Evolutionary conservation across 2,888 invertebrate species (phyloP), one percentile per base, ranked within the genome.

Genomic region (Uropetala carovei): DNA sequence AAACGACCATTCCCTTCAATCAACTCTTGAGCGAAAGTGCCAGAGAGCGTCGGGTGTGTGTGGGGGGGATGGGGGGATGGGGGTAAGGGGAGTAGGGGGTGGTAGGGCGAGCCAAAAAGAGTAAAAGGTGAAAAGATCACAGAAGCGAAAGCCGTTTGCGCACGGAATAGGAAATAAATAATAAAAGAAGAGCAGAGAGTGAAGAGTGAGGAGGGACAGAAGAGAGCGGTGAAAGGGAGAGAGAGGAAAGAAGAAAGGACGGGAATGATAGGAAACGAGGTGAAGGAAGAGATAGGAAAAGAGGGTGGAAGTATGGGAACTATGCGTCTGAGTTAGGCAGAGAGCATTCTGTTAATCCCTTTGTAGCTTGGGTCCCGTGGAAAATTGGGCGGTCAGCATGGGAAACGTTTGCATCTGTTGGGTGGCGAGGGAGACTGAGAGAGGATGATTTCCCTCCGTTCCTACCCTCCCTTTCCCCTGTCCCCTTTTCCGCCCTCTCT

Each of bases 351-450:
- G 89, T 64, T 89, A 89, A 89, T 89, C 89, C 89, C 56, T 64
- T 56, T 60, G 60, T 89, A 64, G 89, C 30, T 30, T 60, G 64
- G 89, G 43, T 43, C 64, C 89, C 68, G 89, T 89, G 68, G 89
- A 89, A 89, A 89, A 89, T 89, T 89, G 89, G 89, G 89, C 64
- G 89, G 89, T 68, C 89, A 89, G 43, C 64, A 89, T 89, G 89
- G 89, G 89, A 89, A 68, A 60, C 89, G 64, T 89, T 89, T 68
- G 89, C 89, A 89, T 89, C 89, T 89, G 89, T 64, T 43, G 89
- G 89, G 68, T 83, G 83, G 43, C 43, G 43, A 43, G 75, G 14
- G 22, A 64, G 64, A 64, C n/a, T n/a, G 43, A 64, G 64, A n/a
- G 43, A 43, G 5, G 75, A 22, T 13, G 75, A 75, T 75, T 75